A percentile compares a stretch with the other conserved stretches of the same genome.
phyloP scores from a whole-genome alignment of 2,113 vertebrate species.

The Dromas ardeola region DNA sequence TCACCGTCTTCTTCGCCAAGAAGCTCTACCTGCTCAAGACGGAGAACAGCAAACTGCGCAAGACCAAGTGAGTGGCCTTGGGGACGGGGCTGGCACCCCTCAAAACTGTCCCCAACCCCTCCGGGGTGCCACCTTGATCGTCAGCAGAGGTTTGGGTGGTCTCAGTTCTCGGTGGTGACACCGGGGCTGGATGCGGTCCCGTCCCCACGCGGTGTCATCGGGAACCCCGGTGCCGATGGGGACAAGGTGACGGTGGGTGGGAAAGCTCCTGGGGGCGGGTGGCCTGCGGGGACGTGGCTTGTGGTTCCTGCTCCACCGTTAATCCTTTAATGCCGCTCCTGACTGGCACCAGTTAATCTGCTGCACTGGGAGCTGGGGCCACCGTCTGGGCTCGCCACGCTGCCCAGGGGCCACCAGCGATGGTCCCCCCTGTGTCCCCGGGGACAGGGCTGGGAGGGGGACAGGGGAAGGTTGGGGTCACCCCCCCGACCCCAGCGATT shows the following conservation, averaged over 20 bases:
- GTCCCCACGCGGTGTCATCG: accelerated
- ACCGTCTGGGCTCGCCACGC: neutral
- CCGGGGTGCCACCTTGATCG: accelerated
- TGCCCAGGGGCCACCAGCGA: neutral
- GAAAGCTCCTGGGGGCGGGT: neutral
- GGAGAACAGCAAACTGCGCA: conserved; percentile 94
- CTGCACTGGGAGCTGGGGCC: neutral
- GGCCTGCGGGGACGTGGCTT: neutral
- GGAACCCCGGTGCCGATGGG: neutral
- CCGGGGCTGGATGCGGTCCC: neutral
- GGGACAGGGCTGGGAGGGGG: neutral
- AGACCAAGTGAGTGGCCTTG: conserved; percentile 86
- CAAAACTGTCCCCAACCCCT: neutral
- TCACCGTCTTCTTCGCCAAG: conserved; percentile 97
- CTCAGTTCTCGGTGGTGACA: neutral
- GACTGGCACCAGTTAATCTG: conserved; percentile 38
- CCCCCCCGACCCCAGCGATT: accelerated
- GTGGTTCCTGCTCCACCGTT: neutral
- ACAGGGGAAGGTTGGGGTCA: neutral
- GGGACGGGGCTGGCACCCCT: neutral
- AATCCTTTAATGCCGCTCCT: conserved; percentile 9
- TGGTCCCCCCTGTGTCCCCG: neutral
- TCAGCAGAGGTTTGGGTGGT: neutral
- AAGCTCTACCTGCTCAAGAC: conserved; percentile 97
- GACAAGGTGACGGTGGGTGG: neutral